Conservation (phyloP, 2,113 vertebrate genomes). For the Phocoena sinus region DNA sequence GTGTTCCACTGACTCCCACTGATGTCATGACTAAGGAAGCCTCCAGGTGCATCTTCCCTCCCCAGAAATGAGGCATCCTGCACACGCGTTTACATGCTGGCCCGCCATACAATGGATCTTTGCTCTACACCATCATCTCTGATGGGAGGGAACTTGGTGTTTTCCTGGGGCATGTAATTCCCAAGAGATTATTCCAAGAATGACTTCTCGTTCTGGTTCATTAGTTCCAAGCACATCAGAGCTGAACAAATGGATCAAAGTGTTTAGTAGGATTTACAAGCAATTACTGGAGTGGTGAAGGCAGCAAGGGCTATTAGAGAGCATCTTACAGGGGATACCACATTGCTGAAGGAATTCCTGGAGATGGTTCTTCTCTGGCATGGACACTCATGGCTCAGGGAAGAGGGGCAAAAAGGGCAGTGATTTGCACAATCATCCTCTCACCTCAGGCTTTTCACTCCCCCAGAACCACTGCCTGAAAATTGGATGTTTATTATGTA, state of each 20-base stretch:
- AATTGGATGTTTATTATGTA: background rate
- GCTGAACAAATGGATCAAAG: constrained; percentile 31
- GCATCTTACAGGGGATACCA: background rate
- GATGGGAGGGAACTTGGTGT: background rate
- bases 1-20: accelerated
- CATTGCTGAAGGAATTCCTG: background rate
- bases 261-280: constrained; percentile 44
- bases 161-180: background rate
- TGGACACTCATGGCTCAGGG: accelerated
- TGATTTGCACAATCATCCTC: background rate
- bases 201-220: constrained; percentile 12
- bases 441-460: background rate
- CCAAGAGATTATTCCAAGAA: constrained; percentile 23
- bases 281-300: constrained; percentile 4
- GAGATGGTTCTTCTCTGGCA: accelerated
- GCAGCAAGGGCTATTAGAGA: background rate
- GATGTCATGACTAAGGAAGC: background rate
- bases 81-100: accelerated
- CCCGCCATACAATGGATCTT: background rate
- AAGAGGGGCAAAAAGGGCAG: background rate
- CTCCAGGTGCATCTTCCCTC: background rate
- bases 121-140: background rate
- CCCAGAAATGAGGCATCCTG: background rate
- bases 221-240: background rate
- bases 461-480: background rate